A percentile compares a stretch with the other conserved stretches of the same genome.
phyloP scores from a whole-genome alignment of 2,113 vertebrate genomes.

The Dolichotis patagonum region DNA sequence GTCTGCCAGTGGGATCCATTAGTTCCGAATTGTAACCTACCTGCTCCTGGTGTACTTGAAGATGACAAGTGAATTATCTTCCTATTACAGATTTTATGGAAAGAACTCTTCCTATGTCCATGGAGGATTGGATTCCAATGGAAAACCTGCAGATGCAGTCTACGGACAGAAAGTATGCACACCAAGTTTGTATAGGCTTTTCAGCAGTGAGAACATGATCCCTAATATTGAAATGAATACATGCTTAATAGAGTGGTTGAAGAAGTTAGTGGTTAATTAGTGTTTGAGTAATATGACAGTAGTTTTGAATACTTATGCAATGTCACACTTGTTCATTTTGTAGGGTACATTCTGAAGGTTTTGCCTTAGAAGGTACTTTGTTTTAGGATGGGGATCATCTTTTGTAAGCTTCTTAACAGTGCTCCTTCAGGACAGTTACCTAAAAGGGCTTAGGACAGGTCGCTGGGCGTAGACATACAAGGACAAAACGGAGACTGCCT shows the following conservation, averaged over 20 bases:
- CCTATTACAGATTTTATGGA: constrained; percentile 94
- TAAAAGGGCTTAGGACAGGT: neutral
- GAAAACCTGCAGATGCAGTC: constrained; percentile 96
- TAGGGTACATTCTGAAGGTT: neutral
- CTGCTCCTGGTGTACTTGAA: neutral
- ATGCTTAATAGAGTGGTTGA: neutral
- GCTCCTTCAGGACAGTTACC: neutral
- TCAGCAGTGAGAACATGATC: neutral
- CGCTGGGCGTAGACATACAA: neutral
- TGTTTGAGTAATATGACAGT: neutral
- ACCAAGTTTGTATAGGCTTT: neutral
- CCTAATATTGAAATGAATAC: neutral
- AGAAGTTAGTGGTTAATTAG: neutral
- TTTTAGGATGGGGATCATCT: neutral
- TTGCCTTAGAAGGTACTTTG: neutral
- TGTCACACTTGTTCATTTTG: neutral
- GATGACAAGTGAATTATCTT: constrained; percentile 52
- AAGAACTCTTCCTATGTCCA: constrained; percentile 99
- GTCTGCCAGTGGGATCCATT: neutral
- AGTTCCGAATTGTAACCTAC: neutral
- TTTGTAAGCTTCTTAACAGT: constrained; percentile 10
- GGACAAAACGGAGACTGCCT: neutral
- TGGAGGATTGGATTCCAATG: constrained; percentile 95
- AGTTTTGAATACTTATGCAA: neutral
- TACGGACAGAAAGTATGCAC: constrained; percentile 95